Evolutionary conservation across 2,888 invertebrate species (phyloP), one percentile per base, ranked within the genome.

Genomic region (Taphrorychus bicolor): DNA sequence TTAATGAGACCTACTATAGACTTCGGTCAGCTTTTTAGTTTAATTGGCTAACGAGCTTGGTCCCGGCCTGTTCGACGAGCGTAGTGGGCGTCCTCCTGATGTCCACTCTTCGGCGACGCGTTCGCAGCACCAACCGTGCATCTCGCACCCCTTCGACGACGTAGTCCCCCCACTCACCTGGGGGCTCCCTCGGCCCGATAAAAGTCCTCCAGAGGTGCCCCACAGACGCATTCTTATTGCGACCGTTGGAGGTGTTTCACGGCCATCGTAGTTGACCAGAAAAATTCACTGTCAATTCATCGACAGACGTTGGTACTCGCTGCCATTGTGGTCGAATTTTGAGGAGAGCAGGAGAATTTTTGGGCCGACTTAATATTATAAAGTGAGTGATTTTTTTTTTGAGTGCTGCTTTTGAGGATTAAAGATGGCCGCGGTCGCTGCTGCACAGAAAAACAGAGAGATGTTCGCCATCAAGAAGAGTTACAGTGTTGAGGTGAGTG

Each of bases 401-500:
- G 48, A 57, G 42, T 40, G 42, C n/a, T n/a, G 42, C 5, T 42
- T 59, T 45, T 23, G 66, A 45, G 45, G 42, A 32, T 18, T 19
- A 52, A 49, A 54, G 74, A 88, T 86, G 86, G 94, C 94, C 90
- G 93, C 93, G 84, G 93, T 94, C 80, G 93, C 94, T 82, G 93
- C 94, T 82, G 94, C 94, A 74, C 94, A 94, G 86, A 94, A 94
- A 86, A 95, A 94, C 86, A 91, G 95, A 83, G 95, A 95, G 85
- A 92, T 95, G 91, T 95, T 95, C 88, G 95, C 95, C 83, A 95
- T 95, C 87, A 95, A 95, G 87, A 96, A 96, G 83, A 95, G 95
- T 74, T 96, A 96, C 89, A 95, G 95, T 87, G 94, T 96, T 83
- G 96, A 96, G 93, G 96, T 95, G 86, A 91, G 92, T 85, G n/a